Percentiles rank a stretch among this genome's conserved stretches.
Evolutionary conservation across 2,113 vertebrate genomes (phyloP).

Genomic region (Rousettus leschenaultii): DNA sequence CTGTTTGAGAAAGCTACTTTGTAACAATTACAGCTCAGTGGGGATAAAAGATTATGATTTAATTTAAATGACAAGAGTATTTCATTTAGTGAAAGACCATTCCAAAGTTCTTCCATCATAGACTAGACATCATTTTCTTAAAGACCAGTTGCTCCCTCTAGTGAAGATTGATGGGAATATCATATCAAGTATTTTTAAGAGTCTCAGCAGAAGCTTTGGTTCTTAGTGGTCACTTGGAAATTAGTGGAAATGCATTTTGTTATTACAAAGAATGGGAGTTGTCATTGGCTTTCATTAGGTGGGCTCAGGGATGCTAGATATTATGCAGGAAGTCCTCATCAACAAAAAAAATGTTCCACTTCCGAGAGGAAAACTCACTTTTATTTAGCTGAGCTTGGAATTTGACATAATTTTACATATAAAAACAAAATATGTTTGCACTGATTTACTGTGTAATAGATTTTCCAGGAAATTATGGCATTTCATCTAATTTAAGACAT

Average conservation of each 20-base stretch:
- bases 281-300: not conserved
- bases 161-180: conserved; percentile 19
- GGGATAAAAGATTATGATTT: not conserved
- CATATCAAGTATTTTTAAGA: not conserved
- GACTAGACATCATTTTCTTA: not conserved
- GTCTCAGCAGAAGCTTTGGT: not conserved
- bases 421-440: not conserved
- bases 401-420: not conserved
- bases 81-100: not conserved
- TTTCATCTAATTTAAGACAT: not conserved
- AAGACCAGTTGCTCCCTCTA: conserved; percentile 59
- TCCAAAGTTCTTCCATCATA: not conserved
- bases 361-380: not conserved
- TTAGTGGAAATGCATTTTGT: not conserved
- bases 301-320: not conserved
- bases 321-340: not conserved
- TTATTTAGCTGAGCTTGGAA: not conserved
- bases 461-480: not conserved
- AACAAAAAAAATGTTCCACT: not conserved
- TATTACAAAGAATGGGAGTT: not conserved
- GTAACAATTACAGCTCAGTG: not conserved
- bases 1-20: not conserved
- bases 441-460: not conserved
- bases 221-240: not conserved
- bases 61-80: not conserved